Evolutionary conservation across 2,888 invertebrate genomes (phyloP).

Genomic region (Macaria liturata): DNA sequence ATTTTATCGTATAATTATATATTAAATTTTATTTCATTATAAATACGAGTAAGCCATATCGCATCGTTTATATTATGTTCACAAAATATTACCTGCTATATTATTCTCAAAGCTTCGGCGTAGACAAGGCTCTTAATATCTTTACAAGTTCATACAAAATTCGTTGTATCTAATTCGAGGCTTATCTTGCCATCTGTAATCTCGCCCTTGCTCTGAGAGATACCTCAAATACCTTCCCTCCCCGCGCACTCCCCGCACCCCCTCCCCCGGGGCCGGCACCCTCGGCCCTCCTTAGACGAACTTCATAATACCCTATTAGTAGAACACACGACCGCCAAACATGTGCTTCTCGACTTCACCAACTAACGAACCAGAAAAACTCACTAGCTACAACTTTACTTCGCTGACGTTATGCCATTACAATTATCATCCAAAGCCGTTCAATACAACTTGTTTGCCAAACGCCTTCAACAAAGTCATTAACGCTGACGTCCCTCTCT

Average conservation of each 20-base stretch:
- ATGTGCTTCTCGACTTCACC: slow-evolving; percentile 56
- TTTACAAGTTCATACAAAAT: slow-evolving; percentile 79
- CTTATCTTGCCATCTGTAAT: slow-evolving; percentile 82
- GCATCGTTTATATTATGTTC: slow-evolving; percentile 44
- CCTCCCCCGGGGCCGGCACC: slow-evolving; percentile 47
- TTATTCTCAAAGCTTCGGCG: slow-evolving; percentile 69
- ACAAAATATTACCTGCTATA: slow-evolving; percentile 65
- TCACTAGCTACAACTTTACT: too few species aligned
- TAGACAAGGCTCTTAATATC: slow-evolving; percentile 68
- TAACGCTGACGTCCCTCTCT: slow-evolving; percentile 29
- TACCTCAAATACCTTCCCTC: slow-evolving; percentile 64
- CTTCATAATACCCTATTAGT: slow-evolving; percentile 81
- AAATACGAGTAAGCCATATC: not conserved
- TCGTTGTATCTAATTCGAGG: slow-evolving; percentile 80
- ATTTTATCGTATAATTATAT: too few species aligned
- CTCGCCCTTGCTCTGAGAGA: slow-evolving; percentile 66
- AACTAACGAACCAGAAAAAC: slow-evolving; percentile 11
- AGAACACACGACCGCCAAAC: slow-evolving; percentile 61
- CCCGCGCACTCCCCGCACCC: slow-evolving; percentile 23
- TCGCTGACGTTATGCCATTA: too few species aligned
- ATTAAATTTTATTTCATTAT: too few species aligned
- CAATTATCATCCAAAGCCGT: too few species aligned
- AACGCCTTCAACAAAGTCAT: slow-evolving; percentile 25
- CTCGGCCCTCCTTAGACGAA: slow-evolving; percentile 65
- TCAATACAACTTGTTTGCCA: slow-evolving; percentile 4